Evolutionary conservation across 2,113 vertebrate species (phyloP).

Genomic region (Onychostruthus taczanowskii): DNA sequence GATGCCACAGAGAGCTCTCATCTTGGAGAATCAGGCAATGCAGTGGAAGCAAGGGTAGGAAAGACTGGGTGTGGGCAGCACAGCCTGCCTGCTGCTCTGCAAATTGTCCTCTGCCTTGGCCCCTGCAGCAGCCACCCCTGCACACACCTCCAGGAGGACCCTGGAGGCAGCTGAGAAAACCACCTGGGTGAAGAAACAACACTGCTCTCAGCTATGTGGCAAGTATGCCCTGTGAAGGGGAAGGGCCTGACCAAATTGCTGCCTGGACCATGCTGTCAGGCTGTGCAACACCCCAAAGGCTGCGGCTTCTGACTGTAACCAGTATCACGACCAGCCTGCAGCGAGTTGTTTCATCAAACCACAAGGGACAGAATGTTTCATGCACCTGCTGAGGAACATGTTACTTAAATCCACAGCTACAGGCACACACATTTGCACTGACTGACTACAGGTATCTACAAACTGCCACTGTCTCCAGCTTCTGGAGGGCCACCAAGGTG

Average conservation of each 20-base stretch:
- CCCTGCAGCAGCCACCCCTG: background rate
- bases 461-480: background rate
- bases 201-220: background rate
- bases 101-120: background rate
- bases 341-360: background rate
- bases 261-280: background rate
- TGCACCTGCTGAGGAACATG: slow-evolving; percentile 3
- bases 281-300: background rate
- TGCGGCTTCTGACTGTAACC: background rate
- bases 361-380: background rate
- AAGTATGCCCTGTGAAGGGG: background rate
- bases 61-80: background rate
- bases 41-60: background rate
- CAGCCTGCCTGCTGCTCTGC: background rate
- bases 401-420: background rate
- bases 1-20: background rate
- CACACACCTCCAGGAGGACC: background rate
- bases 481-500: background rate
- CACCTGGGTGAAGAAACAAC: background rate
- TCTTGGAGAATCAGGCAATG: background rate
- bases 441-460: background rate
- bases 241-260: background rate
- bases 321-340: background rate
- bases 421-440: background rate
- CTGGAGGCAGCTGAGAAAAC: background rate